Evolutionary conservation across 2,888 invertebrate species (phyloP).

Genomic region (Luperina testacea): DNA sequence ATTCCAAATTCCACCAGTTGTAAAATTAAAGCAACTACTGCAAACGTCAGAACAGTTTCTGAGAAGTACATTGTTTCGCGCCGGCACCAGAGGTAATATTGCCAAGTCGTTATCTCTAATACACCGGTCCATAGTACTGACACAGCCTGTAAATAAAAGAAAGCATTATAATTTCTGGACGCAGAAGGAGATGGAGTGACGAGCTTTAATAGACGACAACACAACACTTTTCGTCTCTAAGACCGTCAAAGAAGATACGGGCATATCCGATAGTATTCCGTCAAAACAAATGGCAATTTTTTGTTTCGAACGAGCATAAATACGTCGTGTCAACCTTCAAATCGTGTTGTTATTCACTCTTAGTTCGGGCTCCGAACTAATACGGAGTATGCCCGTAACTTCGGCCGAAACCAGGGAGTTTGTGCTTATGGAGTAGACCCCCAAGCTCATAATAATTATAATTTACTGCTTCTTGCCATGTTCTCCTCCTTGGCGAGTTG

Average conservation of each 20-base stretch:
- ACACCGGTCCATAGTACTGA: slow-evolving; percentile 33
- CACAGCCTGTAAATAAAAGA: slow-evolving; percentile 18
- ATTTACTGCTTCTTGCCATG: neutral
- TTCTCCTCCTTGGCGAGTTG: neutral
- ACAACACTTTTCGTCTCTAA: too few species aligned
- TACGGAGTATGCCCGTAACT: too few species aligned
- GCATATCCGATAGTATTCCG: too few species aligned
- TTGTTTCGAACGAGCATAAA: too few species aligned
- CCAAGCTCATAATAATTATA: neutral
- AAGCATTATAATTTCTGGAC: neutral
- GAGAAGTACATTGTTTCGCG: accelerated
- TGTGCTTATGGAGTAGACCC: too few species aligned
- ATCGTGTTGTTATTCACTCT: too few species aligned
- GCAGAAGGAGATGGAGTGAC: neutral
- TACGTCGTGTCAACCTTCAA: too few species aligned
- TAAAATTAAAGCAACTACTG: neutral
- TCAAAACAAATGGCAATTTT: too few species aligned
- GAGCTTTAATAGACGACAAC: too few species aligned
- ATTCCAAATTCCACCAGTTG: slow-evolving; percentile 41
- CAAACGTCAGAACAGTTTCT: neutral
- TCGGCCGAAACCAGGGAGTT: too few species aligned
- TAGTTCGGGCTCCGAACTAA: too few species aligned
- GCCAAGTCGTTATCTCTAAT: neutral
- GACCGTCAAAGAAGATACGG: too few species aligned
- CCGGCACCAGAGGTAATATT: neutral